Base-by-base conservation (phyloP, 2,113 vertebrate genomes). In the Dicrurus megarhynchus region DNA sequence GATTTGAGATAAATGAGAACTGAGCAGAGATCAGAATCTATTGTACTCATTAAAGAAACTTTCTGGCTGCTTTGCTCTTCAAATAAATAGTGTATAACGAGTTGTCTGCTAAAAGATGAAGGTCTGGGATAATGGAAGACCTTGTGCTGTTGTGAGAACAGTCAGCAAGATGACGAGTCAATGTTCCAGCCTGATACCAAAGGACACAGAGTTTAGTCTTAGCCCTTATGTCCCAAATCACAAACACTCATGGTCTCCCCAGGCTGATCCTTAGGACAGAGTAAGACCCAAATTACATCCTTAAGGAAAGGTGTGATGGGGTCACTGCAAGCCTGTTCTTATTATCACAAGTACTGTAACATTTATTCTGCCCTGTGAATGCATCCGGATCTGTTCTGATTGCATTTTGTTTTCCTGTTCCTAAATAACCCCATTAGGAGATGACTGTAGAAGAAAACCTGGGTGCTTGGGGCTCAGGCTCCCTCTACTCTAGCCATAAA, bases 11-110 rank as follows among this genome's bases (percentile, higher is more conserved):
- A 96, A 95, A 95, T 56, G 47, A 95, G 68, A 78, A 47, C 41
- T 32, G 57, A 96, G 59, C 69, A 89, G 60, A 89, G 76, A 96
- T 94, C 95, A 90, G 35, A 92, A 88, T 88, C 82, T 84, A 86
- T 87, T 84, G 68, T 84, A 46, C 64, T 95, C 76, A 70, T 95
- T 96, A 92, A 75, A 81, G 39, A 93, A 81, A 81, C 71, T 94
- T 93, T 70, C 79, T 91, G 42, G 17, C 28, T 96, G 82, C 68
- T 96, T 81, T 92, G 14, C 32, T 88, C 26, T 94, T 92, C 92
- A 86, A 84, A 69, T 80, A 95, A 91, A 95, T 90, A 74, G 68
- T 16, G 18, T 78, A 78, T 78, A 95, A 94, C 68, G 67, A 93
- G 88, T 24, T 85, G 24, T 56, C 60, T 78, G 60, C 41, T 81